Conservation (phyloP, 2,888 invertebrate species). For the Leucophenga montana region DNA sequence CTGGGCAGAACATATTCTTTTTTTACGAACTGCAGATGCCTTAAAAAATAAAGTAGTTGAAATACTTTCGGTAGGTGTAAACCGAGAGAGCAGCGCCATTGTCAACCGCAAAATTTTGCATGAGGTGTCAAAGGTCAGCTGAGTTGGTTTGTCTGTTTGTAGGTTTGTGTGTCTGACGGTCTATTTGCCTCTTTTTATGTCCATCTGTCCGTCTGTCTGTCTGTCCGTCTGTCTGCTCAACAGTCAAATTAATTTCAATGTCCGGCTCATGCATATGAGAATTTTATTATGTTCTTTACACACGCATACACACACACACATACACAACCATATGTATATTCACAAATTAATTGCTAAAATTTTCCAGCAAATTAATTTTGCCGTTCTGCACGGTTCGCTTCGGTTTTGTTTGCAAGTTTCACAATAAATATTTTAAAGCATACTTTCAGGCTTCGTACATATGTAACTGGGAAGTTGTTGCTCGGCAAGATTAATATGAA, state of each 20-base stretch:
- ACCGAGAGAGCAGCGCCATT: conserved; percentile 54
- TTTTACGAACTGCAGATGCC: neutral
- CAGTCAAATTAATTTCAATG: conserved; percentile 61
- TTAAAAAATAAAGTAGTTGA: conserved; percentile 21
- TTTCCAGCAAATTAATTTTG: conserved; percentile 72
- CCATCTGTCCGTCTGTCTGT: too few species aligned
- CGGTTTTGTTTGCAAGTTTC: conserved; percentile 26
- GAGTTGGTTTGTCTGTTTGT: conserved; percentile 28
- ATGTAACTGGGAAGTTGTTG: conserved; percentile 37
- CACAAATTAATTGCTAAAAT: conserved; percentile 69
- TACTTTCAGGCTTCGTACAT: conserved; percentile 38
- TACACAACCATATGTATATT: conserved; percentile 36
- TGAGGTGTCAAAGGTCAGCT: conserved; percentile 70
- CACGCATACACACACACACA: conserved; percentile 25
- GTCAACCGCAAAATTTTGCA: conserved; percentile 71
- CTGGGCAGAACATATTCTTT: conserved; percentile 44
- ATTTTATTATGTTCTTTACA: conserved; percentile 46
- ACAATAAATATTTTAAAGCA: conserved; percentile 45
- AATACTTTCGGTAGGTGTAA: conserved; percentile 38
- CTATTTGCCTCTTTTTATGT: neutral
- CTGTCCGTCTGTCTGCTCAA: conserved; percentile 33
- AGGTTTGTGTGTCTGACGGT: conserved; percentile 7
- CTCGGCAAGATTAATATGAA: conserved; percentile 54
- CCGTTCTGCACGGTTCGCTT: conserved; percentile 1
- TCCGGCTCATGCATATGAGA: conserved; percentile 51